Base-by-base conservation (phyloP, 2,113 vertebrate species). In the Eptesicus fuscus region DNA sequence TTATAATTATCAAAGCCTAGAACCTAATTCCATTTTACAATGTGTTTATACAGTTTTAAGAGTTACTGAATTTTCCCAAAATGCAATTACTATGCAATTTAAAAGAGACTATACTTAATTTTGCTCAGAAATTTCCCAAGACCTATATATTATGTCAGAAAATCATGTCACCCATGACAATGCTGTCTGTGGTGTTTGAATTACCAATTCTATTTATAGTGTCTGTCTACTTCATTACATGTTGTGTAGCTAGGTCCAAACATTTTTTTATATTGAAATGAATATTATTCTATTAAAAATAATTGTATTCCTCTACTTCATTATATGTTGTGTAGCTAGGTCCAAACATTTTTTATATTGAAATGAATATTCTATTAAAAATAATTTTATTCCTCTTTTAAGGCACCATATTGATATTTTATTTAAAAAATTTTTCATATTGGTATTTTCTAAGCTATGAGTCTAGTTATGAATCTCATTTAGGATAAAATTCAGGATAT, bases 331-430 rank as follows among this genome's bases (percentile, higher is more conserved):
- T 84, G 20, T 51, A 96, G 37, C 3, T 88, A 37, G 23, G 37
- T 25, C 11, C 32, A 93, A 84, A 77, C 9, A 86, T 77, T 70
- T 63, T 77, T 77, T 53, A n/a, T 37, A 49, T 80, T 69, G 76
- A 59, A 83, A 87, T 40, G 77, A 4, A 40, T 35, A 82, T 23
- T 47, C 42, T 80, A 49, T 49, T 63, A 84, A 47, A 49, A 91
- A 88, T 65, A 93, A 77, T 23, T 95, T 93, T 73, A 80, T 70
- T 77, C 42, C 18, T 82, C 56, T 30, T 88, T 95, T 95, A 94
- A 67, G 79, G 22, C 5, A 77, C 44, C n/a, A 91, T 42, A 53
- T 9, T 83, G 17, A 22, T 86, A 91, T 93, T 83, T 95, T 79
- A 30, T 7, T 71, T 73, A 25, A 28, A n/a, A n/a, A 18, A 1